These are phyloP conservation scores for Mesitornis unicolor DNA, from an alignment of 2,113 vertebrate genomes.

Conservation along the genomic window DNA sequence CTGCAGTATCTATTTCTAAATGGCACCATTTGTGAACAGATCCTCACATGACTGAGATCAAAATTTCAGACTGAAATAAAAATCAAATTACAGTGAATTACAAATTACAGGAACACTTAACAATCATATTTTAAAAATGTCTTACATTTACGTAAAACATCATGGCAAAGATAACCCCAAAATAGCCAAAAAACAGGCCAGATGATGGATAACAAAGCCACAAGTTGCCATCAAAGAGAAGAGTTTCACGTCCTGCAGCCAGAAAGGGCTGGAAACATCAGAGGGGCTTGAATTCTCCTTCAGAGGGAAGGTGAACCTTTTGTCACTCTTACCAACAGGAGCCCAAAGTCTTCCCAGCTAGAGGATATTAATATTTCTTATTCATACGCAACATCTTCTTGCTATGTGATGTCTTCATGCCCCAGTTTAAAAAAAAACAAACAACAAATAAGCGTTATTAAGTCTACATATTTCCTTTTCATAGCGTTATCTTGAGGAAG, in stretches of 20 bases:
- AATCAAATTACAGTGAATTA: background rate
- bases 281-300: background rate
- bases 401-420: background rate
- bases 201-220: background rate
- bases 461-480: background rate
- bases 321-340: background rate
- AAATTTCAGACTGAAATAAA: background rate
- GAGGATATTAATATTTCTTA: background rate
- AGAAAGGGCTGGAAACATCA: conserved; percentile 8
- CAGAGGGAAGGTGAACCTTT: background rate
- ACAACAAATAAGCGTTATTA: background rate
- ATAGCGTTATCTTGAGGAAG: background rate
- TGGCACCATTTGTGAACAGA: background rate
- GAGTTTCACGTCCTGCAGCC: background rate
- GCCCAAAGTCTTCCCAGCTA: background rate
- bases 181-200: conserved; percentile 1
- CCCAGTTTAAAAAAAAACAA: background rate
- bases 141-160: background rate
- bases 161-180: background rate
- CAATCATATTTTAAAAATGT: background rate
- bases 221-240: background rate
- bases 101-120: background rate
- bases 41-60: background rate
- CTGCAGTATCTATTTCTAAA: background rate
- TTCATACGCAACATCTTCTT: background rate